Conservation (phyloP, 2,797 vertebrate genomes). For the Anguilla marmorata region DNA sequence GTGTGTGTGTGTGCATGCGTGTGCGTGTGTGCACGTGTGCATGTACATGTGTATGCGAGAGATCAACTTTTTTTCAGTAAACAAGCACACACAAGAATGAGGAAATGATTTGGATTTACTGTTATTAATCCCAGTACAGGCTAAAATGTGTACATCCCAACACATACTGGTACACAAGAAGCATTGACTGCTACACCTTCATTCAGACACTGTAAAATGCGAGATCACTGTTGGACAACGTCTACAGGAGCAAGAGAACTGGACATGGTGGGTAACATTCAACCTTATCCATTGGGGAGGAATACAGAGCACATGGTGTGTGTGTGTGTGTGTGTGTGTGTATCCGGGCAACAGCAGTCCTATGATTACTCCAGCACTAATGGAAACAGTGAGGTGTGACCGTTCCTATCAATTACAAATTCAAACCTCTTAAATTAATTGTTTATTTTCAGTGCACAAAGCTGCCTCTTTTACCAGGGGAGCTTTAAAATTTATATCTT, state of each 20-base stretch:
- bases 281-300: neutral
- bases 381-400: neutral
- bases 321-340: neutral
- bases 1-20: too few relatives aligned
- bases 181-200: slow-evolving; percentile 3
- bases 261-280: neutral
- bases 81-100: neutral
- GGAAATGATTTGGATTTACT: slow-evolving; percentile 8
- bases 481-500: neutral
- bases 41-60: neutral
- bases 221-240: neutral
- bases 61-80: neutral
- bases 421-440: neutral
- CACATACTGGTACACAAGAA: neutral
- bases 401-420: neutral
- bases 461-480: neutral
- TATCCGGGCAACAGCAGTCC: neutral
- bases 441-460: slow-evolving; percentile 13
- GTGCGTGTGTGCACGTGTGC: too few relatives aligned
- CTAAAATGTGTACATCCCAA: slow-evolving; percentile 18
- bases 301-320: neutral
- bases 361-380: neutral
- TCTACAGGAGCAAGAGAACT: neutral
- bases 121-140: slow-evolving; percentile 6
- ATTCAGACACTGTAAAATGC: slow-evolving; percentile 4